Evolutionary conservation across 2,113 vertebrate genomes (phyloP).

Genomic region (Zosterops hypoxanthus): DNA sequence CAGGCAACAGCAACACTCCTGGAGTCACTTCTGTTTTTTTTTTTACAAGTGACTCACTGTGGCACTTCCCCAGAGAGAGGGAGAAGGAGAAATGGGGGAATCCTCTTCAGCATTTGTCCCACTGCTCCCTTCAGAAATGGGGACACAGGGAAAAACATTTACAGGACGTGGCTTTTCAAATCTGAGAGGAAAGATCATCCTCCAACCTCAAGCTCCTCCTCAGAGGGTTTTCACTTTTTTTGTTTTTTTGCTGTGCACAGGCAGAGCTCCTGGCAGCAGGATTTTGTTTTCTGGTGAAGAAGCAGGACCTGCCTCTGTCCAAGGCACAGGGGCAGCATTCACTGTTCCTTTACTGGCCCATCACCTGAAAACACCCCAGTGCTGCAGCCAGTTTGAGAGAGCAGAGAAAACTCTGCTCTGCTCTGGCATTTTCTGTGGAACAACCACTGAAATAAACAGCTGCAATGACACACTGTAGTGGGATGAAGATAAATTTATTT

Average conservation of each 20-base stretch:
- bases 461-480: slow-evolving; percentile 63
- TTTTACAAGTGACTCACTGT: neutral
- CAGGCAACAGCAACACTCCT: neutral
- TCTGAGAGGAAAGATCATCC: neutral
- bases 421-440: slow-evolving; percentile 24
- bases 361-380: neutral
- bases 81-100: neutral
- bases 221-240: neutral
- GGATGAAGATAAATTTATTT: slow-evolving; percentile 70
- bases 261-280: neutral
- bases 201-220: neutral
- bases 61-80: neutral
- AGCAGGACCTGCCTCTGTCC: neutral
- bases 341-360: neutral
- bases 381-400: neutral
- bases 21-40: neutral
- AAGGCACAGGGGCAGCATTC: neutral
- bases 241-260: neutral
- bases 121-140: neutral
- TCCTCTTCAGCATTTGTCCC: neutral
- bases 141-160: neutral
- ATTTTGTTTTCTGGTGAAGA: neutral
- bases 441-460: slow-evolving; percentile 57
- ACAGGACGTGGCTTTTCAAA: neutral
- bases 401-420: neutral